Evolutionary conservation across 2,113 vertebrate genomes (phyloP), one percentile per base, ranked within the genome.

Genomic region (Turnix velox): DNA sequence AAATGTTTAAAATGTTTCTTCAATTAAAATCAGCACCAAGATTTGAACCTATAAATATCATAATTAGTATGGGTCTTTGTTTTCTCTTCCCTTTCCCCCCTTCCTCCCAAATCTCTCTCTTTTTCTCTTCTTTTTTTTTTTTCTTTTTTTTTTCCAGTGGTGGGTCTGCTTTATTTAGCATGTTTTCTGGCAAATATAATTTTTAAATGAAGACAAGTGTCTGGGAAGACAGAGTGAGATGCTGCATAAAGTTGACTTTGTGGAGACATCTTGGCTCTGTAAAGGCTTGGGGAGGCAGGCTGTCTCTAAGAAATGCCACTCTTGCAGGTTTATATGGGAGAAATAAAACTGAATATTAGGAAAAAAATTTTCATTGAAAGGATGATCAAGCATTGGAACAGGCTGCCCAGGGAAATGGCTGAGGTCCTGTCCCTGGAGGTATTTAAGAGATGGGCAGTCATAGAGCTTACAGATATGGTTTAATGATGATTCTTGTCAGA

Each of bases 1-100:
- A 97, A 97, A 95, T 96, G 91, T 96, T 97, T 95, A 84, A 97
- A 97, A 94, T 92, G 16, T 96, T 97, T 97, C 94, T 97, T 96
- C 94, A 97, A 88, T 97, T 98, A 97, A 96, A 97, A 85, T 79
- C 78, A 96, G 61, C 39, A 88, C 74, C 79, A 96, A 97, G 91
- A 95, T 90, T 96, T 83, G 68, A 97, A 95, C 68, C 93, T 97
- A 94, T 95, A 97, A 97, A 96, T 97, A 97, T 71, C 91, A 92
- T 42, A 31, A 83, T 90, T 93, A 91, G 55, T 90, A 86, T 65
- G 51, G 72, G 83, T 18, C 80, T 95, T 92, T 92, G 54, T 85
- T 95, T 88, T 93, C 37, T 80, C 94, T 89, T 89, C 49, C 6
- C 35, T 40, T 31, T 23, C 11, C 7, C 6, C 14, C 1, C 1